Evolutionary conservation across 2,113 vertebrate species (phyloP).

Genomic region (Turnix velox): DNA sequence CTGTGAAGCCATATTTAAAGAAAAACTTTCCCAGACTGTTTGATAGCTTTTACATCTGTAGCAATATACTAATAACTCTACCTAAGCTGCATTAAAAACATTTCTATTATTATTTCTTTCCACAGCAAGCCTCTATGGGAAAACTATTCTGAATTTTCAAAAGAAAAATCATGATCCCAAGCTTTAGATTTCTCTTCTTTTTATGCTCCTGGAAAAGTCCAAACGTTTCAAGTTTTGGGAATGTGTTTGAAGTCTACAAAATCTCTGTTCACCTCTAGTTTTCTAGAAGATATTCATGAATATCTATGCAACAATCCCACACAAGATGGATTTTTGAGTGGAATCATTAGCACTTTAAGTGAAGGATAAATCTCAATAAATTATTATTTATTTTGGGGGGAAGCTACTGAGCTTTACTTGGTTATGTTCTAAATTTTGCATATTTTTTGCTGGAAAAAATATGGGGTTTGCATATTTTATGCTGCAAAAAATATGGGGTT

Average conservation of each 20-base stretch:
- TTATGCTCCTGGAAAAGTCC: background rate
- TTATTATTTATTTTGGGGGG: background rate
- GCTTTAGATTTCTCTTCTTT: background rate
- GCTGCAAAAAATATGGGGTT: no score
- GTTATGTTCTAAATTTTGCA: background rate
- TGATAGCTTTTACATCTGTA: constrained; percentile 64
- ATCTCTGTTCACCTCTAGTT: background rate
- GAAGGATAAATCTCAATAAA: background rate
- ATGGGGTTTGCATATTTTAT: background rate
- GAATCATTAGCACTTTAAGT: background rate
- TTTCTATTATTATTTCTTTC: background rate
- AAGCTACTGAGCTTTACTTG: background rate
- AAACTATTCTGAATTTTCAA: background rate
- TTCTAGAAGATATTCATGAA: background rate
- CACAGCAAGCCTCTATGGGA: background rate
- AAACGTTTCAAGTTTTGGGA: no score
- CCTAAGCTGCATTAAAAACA: background rate
- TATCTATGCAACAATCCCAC: background rate
- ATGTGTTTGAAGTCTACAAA: background rate
- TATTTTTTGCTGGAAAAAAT: no score
- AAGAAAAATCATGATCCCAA: background rate
- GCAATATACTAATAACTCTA: constrained; percentile 3
- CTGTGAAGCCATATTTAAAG: background rate
- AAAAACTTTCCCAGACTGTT: constrained; percentile 39
- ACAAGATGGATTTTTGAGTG: background rate